Evolutionary conservation across 2,113 vertebrate species (phyloP).

Genomic region (Apistogramma diplotaenia): DNA sequence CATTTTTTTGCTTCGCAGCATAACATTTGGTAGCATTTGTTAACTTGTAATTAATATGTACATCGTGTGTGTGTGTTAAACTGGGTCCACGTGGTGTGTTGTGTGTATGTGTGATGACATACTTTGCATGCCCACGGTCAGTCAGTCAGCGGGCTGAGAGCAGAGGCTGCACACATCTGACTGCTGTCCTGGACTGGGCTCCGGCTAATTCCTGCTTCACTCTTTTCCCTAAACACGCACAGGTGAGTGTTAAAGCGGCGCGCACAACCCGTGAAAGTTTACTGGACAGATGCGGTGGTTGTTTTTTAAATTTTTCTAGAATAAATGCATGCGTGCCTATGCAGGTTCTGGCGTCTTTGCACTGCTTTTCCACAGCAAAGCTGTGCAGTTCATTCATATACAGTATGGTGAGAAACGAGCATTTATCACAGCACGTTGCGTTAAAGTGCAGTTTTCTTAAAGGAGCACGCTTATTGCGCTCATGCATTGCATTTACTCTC

Average conservation of each 20-base stretch:
- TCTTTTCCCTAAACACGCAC: background rate
- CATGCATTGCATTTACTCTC: background rate
- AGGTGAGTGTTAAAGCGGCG: slow-evolving; percentile 30
- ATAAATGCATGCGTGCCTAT: background rate
- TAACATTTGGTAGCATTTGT: background rate
- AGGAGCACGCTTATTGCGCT: background rate
- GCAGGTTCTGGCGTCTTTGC: background rate
- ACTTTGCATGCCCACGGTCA: background rate
- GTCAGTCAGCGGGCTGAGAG: slow-evolving; percentile 14
- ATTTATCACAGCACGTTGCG: background rate
- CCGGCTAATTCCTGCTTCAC: slow-evolving; percentile 21
- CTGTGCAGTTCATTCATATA: background rate
- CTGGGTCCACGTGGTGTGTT: slow-evolving; percentile 44
- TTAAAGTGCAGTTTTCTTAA: background rate
- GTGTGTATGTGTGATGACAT: background rate
- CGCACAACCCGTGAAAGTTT: background rate
- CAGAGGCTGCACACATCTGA: background rate
- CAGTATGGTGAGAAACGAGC: no score
- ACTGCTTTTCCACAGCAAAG: background rate
- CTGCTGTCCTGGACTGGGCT: background rate
- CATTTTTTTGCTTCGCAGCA: accelerated
- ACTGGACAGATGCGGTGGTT: background rate
- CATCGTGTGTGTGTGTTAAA: background rate
- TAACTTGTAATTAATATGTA: background rate
- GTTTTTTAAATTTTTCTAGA: background rate